Evolutionary conservation across 2,113 vertebrate genomes (phyloP).

Genomic region (Catharus fuscescens): DNA sequence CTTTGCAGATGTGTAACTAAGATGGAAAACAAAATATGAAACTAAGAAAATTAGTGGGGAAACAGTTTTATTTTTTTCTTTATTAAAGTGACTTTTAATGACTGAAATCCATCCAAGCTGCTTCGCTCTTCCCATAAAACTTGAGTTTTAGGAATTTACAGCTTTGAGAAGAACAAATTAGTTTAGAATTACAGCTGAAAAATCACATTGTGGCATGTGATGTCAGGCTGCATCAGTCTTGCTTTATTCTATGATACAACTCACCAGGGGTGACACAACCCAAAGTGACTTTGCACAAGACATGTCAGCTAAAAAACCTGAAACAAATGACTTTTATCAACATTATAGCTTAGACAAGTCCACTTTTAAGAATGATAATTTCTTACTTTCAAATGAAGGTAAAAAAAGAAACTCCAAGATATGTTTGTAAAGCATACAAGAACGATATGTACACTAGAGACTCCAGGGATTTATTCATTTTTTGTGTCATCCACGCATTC

Average conservation of each 20-base stretch:
- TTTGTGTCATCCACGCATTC: not conserved
- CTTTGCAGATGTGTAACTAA: not conserved
- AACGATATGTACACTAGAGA: not conserved
- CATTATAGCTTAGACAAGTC: not conserved
- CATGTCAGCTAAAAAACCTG: not conserved
- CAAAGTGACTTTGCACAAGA: constrained; percentile 38
- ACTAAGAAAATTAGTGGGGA: not conserved
- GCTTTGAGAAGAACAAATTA: not conserved
- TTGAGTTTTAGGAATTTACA: not conserved
- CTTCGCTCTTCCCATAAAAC: not conserved
- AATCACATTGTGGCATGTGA: not conserved
- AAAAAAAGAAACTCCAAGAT: not conserved
- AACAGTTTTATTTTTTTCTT: not conserved
- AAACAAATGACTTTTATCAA: not conserved
- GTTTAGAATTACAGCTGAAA: not conserved
- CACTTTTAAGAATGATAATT: not conserved
- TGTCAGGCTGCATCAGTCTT: not conserved
- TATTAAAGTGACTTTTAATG: not conserved
- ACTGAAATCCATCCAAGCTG: not conserved
- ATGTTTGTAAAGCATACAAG: not conserved
- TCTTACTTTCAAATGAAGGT: not conserved
- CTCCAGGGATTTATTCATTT: not conserved
- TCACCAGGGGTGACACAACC: not conserved
- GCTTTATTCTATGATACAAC: not conserved
- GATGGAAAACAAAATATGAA: not conserved